These are phyloP conservation scores for Caenorhabditis parvicauda DNA, from an alignment of 2,888 invertebrate species.

Conservation along the genomic window DNA sequence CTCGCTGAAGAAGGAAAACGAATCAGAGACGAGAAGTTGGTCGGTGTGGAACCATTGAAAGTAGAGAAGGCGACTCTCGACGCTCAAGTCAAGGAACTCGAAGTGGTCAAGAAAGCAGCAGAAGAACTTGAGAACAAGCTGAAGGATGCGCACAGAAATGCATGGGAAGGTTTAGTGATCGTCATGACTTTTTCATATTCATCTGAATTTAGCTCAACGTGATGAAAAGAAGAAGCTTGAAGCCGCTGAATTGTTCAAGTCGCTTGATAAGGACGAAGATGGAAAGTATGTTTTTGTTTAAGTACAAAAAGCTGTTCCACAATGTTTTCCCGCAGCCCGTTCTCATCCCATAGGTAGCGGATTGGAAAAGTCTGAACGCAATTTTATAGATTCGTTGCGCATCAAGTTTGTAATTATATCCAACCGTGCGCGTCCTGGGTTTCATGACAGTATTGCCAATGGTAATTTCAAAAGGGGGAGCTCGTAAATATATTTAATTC, in stretches of 20 bases:
- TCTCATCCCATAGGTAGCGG: too few relatives aligned
- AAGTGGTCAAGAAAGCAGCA: slow-evolving; percentile 70
- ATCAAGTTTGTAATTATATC: too few relatives aligned
- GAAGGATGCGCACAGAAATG: slow-evolving; percentile 68
- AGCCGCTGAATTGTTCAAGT: slow-evolving; percentile 71
- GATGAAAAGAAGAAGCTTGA: slow-evolving; percentile 53
- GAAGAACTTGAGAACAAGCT: slow-evolving; percentile 72
- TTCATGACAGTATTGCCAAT: too few relatives aligned
- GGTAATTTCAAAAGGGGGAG: too few relatives aligned
- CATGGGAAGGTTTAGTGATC: slow-evolving; percentile 64
- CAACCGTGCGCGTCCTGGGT: too few relatives aligned
- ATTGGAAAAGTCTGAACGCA: too few relatives aligned
- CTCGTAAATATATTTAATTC: too few relatives aligned
- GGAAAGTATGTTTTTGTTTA: slow-evolving; percentile 65
- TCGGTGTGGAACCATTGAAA: slow-evolving; percentile 71
- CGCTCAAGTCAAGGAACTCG: slow-evolving; percentile 69
- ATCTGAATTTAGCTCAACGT: slow-evolving; percentile 69
- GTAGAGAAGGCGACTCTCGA: slow-evolving; percentile 74
- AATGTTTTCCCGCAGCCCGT: too few relatives aligned
- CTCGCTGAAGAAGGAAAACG: slow-evolving; percentile 76
- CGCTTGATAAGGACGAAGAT: slow-evolving; percentile 80
- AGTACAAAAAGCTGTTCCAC: too few relatives aligned
- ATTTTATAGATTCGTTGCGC: too few relatives aligned
- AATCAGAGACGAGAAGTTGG: slow-evolving; percentile 69
- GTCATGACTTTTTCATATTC: background rate